Conservation (phyloP, 1,140 invertebrate genomes). For the Drosophila triauraria region DNA sequence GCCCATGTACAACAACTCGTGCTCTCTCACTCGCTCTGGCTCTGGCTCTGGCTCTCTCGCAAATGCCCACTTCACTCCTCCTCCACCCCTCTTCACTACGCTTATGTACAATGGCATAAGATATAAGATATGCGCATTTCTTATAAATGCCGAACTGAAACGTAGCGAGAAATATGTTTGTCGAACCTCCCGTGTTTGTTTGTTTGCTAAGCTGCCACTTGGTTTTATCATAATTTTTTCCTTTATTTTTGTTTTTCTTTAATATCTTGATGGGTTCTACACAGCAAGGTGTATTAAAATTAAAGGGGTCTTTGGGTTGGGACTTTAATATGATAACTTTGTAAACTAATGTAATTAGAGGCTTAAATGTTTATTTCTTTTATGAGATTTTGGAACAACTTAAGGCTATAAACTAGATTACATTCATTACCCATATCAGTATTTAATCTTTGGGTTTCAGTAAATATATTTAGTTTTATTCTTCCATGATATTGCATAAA, state of each 20-base stretch:
- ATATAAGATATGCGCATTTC: conserved; percentile 83
- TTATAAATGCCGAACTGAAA: conserved; percentile 65
- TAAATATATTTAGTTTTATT: too few relatives aligned
- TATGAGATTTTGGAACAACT: too few relatives aligned
- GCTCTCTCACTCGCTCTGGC: conserved; percentile 59
- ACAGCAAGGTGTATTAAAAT: conserved; percentile 6
- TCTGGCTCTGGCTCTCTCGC: conserved; percentile 46
- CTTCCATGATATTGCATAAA: too few relatives aligned
- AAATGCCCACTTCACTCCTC: conserved; percentile 34
- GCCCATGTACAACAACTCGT: conserved; percentile 67
- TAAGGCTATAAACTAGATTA: background rate
- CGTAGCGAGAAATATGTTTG: conserved; percentile 58
- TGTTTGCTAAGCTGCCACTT: conserved; percentile 78
- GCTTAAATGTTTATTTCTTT: too few relatives aligned
- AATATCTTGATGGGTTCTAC: conserved; percentile 1
- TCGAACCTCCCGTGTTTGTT: conserved; percentile 41
- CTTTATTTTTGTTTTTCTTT: conserved; percentile 23
- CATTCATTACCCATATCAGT: background rate
- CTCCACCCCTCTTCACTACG: conserved; percentile 34
- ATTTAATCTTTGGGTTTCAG: background rate
- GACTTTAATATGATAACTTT: background rate
- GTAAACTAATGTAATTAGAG: background rate
- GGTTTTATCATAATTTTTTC: conserved; percentile 62
- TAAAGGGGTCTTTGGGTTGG: background rate
- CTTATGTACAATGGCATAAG: conserved; percentile 75